Evolutionary conservation across 2,113 vertebrate species (phyloP).

Genomic region (Uropsilus gracilis): DNA sequence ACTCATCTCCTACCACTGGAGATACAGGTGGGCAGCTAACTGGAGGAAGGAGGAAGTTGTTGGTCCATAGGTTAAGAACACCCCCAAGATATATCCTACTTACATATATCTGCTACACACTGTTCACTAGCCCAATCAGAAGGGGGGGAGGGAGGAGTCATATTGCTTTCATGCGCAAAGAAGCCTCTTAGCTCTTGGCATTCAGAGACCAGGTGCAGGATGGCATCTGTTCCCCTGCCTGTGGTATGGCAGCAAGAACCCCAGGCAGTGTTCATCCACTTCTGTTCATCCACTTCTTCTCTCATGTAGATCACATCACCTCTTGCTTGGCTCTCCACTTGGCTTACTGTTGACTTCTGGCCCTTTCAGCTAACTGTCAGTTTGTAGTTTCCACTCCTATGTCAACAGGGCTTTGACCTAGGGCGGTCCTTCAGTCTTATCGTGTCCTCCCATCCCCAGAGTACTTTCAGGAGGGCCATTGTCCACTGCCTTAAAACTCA

Average conservation of each 20-base stretch:
- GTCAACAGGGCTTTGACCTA: not conserved
- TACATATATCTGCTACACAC: not conserved
- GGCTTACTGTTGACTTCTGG: not conserved
- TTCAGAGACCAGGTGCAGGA: not conserved
- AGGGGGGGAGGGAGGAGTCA: not conserved
- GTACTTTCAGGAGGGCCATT: not conserved
- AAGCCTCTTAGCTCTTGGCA: not conserved
- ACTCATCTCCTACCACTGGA: not conserved
- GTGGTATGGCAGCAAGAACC: not conserved
- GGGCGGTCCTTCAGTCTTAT: not conserved
- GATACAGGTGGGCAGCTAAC: not conserved
- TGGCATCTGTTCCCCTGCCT: not conserved
- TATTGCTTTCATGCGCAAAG: not conserved
- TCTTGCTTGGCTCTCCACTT: not conserved
- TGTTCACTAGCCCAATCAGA: not conserved
- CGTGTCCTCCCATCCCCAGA: not conserved
- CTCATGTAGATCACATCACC: conserved; percentile 10
- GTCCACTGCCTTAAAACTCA: not conserved
- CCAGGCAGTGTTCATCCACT: not conserved
- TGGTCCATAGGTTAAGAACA: not conserved
- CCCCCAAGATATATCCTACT: not conserved
- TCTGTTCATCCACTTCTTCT: conserved; percentile 27
- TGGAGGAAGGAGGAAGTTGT: no score
- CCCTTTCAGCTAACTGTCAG: not conserved
- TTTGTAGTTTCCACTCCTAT: not conserved